Base-by-base conservation (phyloP, 2,888 invertebrate genomes). In the Alloscopus bannaensis region DNA sequence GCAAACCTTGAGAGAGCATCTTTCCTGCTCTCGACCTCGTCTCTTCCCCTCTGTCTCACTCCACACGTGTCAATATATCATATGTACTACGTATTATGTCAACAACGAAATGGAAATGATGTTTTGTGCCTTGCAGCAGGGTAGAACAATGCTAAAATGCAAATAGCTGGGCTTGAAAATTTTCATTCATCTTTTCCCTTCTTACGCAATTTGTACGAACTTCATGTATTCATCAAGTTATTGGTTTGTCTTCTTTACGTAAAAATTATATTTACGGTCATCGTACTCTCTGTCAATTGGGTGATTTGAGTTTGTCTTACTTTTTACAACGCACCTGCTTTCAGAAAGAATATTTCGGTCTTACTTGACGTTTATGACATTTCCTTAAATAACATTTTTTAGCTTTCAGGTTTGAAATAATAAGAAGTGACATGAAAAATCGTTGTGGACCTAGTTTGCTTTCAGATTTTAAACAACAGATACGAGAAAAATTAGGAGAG, bases 371-470 rank as follows among this genome's bases (percentile, higher is more conserved):
- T 42, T n/a, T n/a, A n/a, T n/a, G n/a, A n/a, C 60, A 40, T 60
- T 36, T 59, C 59, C 31, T n/a, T 60, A 60, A 60, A 60, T n/a
- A n/a, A n/a, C n/a, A n/a, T n/a, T 40, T 60, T 60, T 60, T 42
- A 60, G 60, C 60, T 60, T 36, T 60, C 60, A 40, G 1, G 40
- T 40, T 60, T 42, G 42, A 60, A 24, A 36, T 36, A 60, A 60
- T 24, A 60, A 40, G 60, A 60, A 60, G 42, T 60, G 60, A 60
- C 60, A 60, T 40, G 60, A 60, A 40, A 42, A 60, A 60, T 60
- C 60, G 42, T 60, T 60, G 60, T 60, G 36, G 60, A 60, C 60
- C 42, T 42, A 42, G n/a, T 40, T 18, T 40, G 22, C 18, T 60
- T 60, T 60, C 8, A 40, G 40, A 40, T 22, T 60, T 22, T 60